Evolutionary conservation across 2,888 invertebrate species (phyloP).

Genomic region (Platycnemis pennipes): DNA sequence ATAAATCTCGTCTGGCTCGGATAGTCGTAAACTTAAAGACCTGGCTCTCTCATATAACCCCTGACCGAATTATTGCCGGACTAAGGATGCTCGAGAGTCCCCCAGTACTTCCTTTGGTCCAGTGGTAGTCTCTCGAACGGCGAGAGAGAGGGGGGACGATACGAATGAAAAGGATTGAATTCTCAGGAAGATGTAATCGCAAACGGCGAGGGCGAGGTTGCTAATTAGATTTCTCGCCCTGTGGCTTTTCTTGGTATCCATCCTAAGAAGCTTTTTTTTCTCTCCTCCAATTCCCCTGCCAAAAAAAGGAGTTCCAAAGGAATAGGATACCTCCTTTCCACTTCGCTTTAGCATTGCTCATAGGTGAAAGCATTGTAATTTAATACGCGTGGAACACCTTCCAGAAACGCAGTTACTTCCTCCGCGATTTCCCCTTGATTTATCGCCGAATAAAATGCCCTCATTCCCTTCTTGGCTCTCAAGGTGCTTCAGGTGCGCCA

Average conservation of each 20-base stretch:
- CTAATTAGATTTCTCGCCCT: not conserved
- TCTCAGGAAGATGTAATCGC: not conserved
- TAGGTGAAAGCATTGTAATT: not conserved
- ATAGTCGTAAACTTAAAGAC: not conserved
- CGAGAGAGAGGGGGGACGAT: not conserved
- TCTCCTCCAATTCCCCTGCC: not conserved
- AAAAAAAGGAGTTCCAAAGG: not conserved
- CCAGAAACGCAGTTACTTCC: not conserved
- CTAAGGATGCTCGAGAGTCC: not conserved
- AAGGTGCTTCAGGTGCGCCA: too few relatives aligned
- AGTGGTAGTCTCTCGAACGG: not conserved
- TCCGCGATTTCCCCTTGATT: not conserved
- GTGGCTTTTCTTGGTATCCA: not conserved
- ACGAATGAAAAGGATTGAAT: not conserved
- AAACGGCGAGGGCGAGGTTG: not conserved
- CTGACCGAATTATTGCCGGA: not conserved
- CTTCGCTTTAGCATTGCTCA: not conserved
- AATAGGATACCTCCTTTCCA: not conserved
- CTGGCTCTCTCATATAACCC: not conserved
- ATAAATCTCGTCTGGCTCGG: not conserved
- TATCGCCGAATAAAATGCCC: not conserved
- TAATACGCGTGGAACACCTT: not conserved
- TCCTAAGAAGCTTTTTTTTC: not conserved
- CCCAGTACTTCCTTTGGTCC: not conserved
- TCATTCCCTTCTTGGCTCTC: too few relatives aligned